phyloP scores from a whole-genome alignment of 2,797 vertebrate genomes.

The Decapterus maruadsi region DNA sequence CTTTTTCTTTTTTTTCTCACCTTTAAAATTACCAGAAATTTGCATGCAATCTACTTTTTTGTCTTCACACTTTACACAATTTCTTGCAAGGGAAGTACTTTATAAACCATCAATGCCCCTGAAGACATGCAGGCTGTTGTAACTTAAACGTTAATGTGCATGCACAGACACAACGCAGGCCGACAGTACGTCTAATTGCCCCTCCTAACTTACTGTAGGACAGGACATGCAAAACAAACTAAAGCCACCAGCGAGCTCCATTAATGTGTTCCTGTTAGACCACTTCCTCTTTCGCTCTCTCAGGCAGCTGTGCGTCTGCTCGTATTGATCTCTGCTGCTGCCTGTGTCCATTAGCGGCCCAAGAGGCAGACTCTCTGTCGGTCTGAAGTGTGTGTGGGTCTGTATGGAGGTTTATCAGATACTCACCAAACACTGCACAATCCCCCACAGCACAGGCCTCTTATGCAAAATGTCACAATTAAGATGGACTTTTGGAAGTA shows the following conservation, averaged over 20 bases:
- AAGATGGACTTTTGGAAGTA: slow-evolving; percentile 23
- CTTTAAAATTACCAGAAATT: too few relatives aligned
- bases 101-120: background rate
- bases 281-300: slow-evolving; percentile 47
- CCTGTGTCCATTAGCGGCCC: slow-evolving; percentile 86
- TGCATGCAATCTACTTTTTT: background rate
- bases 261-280: slow-evolving; percentile 65
- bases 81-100: too few relatives aligned
- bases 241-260: slow-evolving; percentile 57
- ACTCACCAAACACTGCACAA: slow-evolving; percentile 57
- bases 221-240: slow-evolving; percentile 53
- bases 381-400: slow-evolving; percentile 58
- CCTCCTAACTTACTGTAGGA: slow-evolving; percentile 10
- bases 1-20: too few relatives aligned
- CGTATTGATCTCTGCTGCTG: slow-evolving; percentile 83
- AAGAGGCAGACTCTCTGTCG: slow-evolving; percentile 84
- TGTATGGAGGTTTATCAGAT: slow-evolving; percentile 57
- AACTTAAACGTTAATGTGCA: background rate
- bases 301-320: slow-evolving; percentile 76
- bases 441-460: slow-evolving; percentile 40
- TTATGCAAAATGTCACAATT: slow-evolving; percentile 43
- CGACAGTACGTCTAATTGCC: slow-evolving; percentile 1
- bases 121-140: slow-evolving; percentile 3
- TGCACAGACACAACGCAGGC: too few relatives aligned
- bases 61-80: background rate